phyloP scores from a whole-genome alignment of 2,113 vertebrate species.

The Oryzias celebensis region DNA sequence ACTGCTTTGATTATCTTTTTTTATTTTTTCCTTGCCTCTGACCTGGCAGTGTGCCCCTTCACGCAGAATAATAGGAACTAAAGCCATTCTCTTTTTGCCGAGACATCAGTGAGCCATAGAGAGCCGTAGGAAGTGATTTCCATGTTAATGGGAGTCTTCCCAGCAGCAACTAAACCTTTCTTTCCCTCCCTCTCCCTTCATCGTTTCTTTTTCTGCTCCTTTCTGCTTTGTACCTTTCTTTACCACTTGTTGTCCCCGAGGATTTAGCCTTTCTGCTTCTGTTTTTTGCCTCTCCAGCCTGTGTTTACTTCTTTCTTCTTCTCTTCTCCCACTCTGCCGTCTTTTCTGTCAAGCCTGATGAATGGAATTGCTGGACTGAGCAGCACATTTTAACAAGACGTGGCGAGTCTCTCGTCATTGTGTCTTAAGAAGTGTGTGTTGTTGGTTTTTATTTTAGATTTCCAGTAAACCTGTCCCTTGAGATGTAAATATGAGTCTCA shows the following conservation, averaged over 20 bases:
- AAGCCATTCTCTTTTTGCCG: slow-evolving; percentile 72
- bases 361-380: slow-evolving; percentile 74
- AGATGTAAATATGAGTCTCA: slow-evolving; percentile 29
- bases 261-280: slow-evolving; percentile 36
- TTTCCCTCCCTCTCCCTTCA: slow-evolving; percentile 13
- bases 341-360: slow-evolving; percentile 67
- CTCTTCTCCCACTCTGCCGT: slow-evolving; percentile 18
- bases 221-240: slow-evolving; percentile 29
- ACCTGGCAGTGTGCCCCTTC: slow-evolving; percentile 71
- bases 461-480: slow-evolving; percentile 5
- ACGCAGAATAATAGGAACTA: slow-evolving; percentile 77
- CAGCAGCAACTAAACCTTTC: slow-evolving; percentile 46
- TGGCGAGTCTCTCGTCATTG: slow-evolving; percentile 50
- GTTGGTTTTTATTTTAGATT: slow-evolving; percentile 9
- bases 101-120: slow-evolving; percentile 70
- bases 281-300: slow-evolving; percentile 57
- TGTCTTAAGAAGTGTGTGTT: slow-evolving; percentile 17
- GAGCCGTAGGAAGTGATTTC: slow-evolving; percentile 74
- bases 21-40: slow-evolving; percentile 68
- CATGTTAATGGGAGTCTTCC: slow-evolving; percentile 77
- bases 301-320: slow-evolving; percentile 56
- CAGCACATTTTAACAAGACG: slow-evolving; percentile 55
- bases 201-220: slow-evolving; percentile 28
- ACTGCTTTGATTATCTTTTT: slow-evolving; percentile 40
- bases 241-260: slow-evolving; percentile 24